Evolutionary conservation across 1,140 invertebrate species (phyloP).

Genomic region (Conus ventricosus): DNA sequence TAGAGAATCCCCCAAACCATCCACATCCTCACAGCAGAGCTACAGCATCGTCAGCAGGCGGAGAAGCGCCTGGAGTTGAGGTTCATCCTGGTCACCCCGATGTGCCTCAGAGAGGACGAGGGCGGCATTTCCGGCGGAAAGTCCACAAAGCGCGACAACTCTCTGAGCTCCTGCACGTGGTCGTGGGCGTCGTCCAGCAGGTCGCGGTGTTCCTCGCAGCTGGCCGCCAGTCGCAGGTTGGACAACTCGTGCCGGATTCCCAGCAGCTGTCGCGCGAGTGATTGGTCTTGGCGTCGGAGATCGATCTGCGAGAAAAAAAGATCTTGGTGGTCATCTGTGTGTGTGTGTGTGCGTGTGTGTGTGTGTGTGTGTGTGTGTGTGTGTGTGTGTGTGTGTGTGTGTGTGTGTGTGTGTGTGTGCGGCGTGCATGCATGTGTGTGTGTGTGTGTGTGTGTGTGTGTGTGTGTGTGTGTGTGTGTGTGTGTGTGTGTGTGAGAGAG

Average conservation of each 20-base stretch:
- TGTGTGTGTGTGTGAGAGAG: too few species aligned
- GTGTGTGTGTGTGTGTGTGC: too few species aligned
- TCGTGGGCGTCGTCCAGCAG: constrained; percentile 64
- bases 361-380: too few species aligned
- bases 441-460: too few species aligned
- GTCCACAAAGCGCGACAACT: constrained; percentile 60
- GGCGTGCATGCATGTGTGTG: too few species aligned
- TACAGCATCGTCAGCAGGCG: constrained; percentile 50
- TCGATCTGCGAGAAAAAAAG: constrained; percentile 51
- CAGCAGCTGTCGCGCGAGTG: constrained; percentile 59
- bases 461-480: too few species aligned
- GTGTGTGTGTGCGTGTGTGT: too few species aligned
- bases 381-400: too few species aligned
- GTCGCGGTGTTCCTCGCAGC: constrained; percentile 63
- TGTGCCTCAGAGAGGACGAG: constrained; percentile 48
- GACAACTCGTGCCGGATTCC: constrained; percentile 65
- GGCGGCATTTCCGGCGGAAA: constrained; percentile 43
- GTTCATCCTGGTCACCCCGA: constrained; percentile 68
- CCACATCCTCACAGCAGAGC: not conserved
- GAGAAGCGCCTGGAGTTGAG: constrained; percentile 64
- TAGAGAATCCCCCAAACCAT: not conserved
- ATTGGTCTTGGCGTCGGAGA: constrained; percentile 62
- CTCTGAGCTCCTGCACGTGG: constrained; percentile 62
- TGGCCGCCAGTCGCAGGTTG: constrained; percentile 56
- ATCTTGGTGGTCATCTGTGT: too few species aligned